phyloP scores from a whole-genome alignment of 1,140 invertebrate genomes.

The Ips nitidus region DNA sequence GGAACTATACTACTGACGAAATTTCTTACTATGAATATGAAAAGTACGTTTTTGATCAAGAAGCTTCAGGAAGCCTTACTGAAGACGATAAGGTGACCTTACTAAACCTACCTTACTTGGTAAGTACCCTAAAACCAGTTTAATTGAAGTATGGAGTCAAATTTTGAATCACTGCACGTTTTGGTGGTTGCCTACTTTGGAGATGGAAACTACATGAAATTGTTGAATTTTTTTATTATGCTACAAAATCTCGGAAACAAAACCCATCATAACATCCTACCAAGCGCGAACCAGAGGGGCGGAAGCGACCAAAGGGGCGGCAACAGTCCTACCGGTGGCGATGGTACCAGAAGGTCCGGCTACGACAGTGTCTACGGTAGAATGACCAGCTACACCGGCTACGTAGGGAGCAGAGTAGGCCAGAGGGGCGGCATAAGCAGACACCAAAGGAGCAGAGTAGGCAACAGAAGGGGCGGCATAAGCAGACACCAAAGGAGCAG shows the following conservation, averaged over 20 bases:
- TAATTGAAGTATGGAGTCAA: no score
- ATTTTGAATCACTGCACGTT: no score
- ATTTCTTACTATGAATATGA: slow-evolving; percentile 51
- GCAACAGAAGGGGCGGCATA: slow-evolving; percentile 18
- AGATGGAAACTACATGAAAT: no score
- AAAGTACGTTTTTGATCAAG: slow-evolving; percentile 50
- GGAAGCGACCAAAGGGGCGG: slow-evolving; percentile 6
- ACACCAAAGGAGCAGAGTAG: slow-evolving; percentile 3
- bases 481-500: slow-evolving; percentile 22
- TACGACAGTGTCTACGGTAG: slow-evolving; percentile 8
- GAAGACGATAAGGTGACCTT: slow-evolving; percentile 52
- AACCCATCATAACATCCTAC: not conserved
- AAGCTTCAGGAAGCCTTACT: slow-evolving; percentile 46
- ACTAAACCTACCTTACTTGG: slow-evolving; percentile 51
- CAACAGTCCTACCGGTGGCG: slow-evolving; percentile 31
- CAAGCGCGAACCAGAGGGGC: not conserved
- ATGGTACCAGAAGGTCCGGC: slow-evolving; percentile 40
- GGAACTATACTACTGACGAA: slow-evolving; percentile 43
- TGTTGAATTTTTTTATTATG: not conserved
- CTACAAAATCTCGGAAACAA: not conserved
- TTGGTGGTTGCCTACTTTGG: not conserved
- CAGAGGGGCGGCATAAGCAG: slow-evolving; percentile 16
- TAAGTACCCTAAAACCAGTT: slow-evolving; percentile 39
- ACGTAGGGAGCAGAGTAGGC: slow-evolving; percentile 7
- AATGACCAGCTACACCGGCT: slow-evolving; percentile 11